Conservation (phyloP, 2,888 invertebrate species). For the Pseudococcus jackbeardsleyi region DNA sequence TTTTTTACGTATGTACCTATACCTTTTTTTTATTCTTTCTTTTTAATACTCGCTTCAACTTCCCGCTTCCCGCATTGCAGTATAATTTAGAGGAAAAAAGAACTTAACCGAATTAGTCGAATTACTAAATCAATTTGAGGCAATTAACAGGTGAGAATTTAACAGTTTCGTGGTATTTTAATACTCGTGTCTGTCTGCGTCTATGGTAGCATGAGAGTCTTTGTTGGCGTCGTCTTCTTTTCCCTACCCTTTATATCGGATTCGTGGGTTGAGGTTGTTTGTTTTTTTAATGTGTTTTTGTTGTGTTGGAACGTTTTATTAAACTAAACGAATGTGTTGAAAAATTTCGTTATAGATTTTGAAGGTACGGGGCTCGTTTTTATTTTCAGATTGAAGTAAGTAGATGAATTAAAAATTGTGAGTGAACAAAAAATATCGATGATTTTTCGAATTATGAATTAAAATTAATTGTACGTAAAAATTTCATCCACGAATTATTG, state of each 20-base stretch:
- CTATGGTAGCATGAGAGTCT: neutral
- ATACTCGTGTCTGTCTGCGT: neutral
- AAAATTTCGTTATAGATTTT: too few species aligned
- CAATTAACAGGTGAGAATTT: slow-evolving; percentile 12
- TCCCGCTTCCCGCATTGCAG: neutral
- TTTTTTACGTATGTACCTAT: too few species aligned
- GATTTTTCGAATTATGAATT: too few species aligned
- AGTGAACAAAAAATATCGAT: too few species aligned
- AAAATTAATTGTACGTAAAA: too few species aligned
- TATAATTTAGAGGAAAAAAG: neutral
- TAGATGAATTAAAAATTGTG: too few species aligned
- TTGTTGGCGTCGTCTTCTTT: neutral
- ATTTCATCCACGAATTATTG: too few species aligned
- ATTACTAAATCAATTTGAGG: neutral
- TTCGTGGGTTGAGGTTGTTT: neutral
- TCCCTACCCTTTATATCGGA: neutral
- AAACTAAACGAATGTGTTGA: too few species aligned
- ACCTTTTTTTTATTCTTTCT: too few species aligned
- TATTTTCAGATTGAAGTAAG: too few species aligned
- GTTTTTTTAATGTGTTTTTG: neutral
- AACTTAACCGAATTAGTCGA: neutral
- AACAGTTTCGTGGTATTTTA: slow-evolving; percentile 2
- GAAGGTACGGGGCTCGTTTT: too few species aligned
- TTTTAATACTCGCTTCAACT: neutral
- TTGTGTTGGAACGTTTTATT: too few species aligned